phyloP scores from a whole-genome alignment of 1,140 invertebrate genomes.

The Microplitis demolitor region DNA sequence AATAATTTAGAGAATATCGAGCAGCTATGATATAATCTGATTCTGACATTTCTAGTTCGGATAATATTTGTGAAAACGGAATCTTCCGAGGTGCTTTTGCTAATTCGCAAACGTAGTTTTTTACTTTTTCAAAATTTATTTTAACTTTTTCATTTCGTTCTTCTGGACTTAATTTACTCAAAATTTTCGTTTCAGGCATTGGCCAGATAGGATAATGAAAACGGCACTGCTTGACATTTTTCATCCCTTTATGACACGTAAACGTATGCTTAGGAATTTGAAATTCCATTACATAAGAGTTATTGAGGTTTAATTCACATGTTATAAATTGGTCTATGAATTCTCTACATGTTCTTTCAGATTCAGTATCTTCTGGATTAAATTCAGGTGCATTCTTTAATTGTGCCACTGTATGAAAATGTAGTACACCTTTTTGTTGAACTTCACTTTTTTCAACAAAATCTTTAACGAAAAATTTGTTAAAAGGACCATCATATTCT shows the following conservation, averaged over 20 bases:
- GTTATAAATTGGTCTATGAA: slow-evolving; percentile 2
- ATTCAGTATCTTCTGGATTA: not conserved
- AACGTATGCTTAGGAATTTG: slow-evolving; percentile 2
- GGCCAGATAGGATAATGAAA: slow-evolving; percentile 5
- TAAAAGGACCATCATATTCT: not conserved
- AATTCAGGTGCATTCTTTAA: not conserved
- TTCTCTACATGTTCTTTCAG: not conserved
- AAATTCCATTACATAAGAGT: not conserved
- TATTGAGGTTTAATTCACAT: not conserved
- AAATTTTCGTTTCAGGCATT: not conserved
- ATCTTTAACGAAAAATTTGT: not conserved
- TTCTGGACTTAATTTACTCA: not conserved
- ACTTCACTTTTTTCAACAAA: not conserved
- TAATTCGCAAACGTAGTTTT: not conserved
- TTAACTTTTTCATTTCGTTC: not conserved
- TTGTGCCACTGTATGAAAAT: not conserved
- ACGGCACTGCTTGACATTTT: not conserved
- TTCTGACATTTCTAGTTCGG: not conserved
- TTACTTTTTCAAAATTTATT: not conserved
- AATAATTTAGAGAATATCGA: not conserved
- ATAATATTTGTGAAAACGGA: not conserved
- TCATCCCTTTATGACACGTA: not conserved
- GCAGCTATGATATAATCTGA: not conserved
- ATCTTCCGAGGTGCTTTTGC: not conserved
- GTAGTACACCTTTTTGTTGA: not conserved